A percentile compares a stretch with the other conserved stretches of the same genome.
Evolutionary conservation across 2,797 vertebrate species (phyloP).

Genomic region (Cyprinodon diabolis): DNA sequence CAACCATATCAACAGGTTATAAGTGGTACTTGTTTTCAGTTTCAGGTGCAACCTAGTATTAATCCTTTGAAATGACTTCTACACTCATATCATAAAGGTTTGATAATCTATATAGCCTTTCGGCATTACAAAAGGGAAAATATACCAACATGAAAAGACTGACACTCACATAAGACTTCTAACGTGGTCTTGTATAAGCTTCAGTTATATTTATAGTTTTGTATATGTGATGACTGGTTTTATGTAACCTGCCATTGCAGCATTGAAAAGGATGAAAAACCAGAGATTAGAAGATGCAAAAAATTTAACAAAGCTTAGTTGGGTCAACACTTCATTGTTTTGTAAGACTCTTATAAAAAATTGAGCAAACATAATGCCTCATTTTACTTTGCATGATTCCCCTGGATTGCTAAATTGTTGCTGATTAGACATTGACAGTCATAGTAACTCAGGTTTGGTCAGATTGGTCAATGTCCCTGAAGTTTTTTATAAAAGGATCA

Average conservation of each 20-base stretch:
- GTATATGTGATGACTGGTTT: neutral
- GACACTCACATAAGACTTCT: neutral
- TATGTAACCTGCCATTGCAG: neutral
- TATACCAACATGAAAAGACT: neutral
- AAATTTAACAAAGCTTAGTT: neutral
- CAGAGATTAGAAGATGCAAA: neutral
- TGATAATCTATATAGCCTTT: neutral
- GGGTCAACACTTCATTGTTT: neutral
- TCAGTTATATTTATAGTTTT: neutral
- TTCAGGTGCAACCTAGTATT: too few species aligned
- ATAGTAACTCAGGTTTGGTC: neutral
- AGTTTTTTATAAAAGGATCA: neutral
- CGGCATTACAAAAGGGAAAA: neutral
- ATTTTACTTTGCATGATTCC: neutral
- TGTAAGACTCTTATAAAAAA: conserved; percentile 1
- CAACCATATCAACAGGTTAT: too few species aligned
- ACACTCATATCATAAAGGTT: neutral
- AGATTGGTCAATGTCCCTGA: neutral
- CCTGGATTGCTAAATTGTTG: neutral
- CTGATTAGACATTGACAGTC: neutral
- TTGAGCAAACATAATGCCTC: neutral
- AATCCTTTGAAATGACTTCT: neutral
- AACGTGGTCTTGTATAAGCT: neutral
- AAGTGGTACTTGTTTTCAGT: too few species aligned
- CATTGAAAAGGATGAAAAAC: neutral